Conservation (phyloP, 2,888 invertebrate species). For the Gnatocerus cornutus region DNA sequence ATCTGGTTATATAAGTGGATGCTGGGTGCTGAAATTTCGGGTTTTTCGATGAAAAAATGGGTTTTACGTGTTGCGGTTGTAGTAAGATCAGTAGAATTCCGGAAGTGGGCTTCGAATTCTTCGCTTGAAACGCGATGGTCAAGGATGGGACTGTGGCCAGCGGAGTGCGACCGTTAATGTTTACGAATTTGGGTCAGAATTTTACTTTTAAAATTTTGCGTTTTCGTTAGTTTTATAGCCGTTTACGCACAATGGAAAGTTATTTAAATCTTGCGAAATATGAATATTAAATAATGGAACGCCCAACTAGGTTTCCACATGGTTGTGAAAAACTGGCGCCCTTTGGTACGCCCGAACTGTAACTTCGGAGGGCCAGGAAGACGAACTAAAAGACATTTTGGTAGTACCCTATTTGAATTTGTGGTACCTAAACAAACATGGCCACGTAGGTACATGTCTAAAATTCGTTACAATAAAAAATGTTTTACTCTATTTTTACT, state of each 20-base stretch:
- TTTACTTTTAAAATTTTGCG: constrained; percentile 30
- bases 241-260: neutral
- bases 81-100: constrained; percentile 3
- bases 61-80: constrained; percentile 10
- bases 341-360: too few relatives aligned
- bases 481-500: too few relatives aligned
- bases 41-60: neutral
- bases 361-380: too few relatives aligned
- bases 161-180: constrained; percentile 19
- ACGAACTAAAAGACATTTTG: too few relatives aligned
- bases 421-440: too few relatives aligned
- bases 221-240: constrained; percentile 4
- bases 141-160: constrained; percentile 25
- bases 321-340: too few relatives aligned
- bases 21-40: neutral
- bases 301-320: neutral
- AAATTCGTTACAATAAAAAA: too few relatives aligned
- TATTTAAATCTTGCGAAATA: neutral
- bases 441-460: too few relatives aligned
- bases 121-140: constrained; percentile 17
- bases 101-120: constrained; percentile 28
- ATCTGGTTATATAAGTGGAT: constrained; percentile 5
- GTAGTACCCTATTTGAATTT: too few relatives aligned
- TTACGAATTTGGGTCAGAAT: constrained; percentile 27
- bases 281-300: neutral